Percentiles rank a stretch among this genome's conserved stretches.
phyloP scores from a whole-genome alignment of 2,888 invertebrate genomes.

The Alitta virens region DNA sequence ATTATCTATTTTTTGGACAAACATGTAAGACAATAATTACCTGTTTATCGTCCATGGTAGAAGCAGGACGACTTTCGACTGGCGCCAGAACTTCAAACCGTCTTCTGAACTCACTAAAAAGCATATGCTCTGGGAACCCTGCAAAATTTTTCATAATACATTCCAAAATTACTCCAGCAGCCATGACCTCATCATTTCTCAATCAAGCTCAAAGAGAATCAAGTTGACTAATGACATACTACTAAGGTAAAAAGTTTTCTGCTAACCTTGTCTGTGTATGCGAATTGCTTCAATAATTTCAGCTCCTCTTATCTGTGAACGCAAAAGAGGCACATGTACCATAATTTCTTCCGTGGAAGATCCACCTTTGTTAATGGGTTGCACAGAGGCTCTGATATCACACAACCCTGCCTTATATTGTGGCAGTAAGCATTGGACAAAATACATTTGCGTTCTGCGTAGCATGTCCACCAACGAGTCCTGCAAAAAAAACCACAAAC shows the following conservation, averaged over 20 bases:
- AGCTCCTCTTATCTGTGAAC: conserved; percentile 77
- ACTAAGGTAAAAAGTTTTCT: conserved; percentile 4
- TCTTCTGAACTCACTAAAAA: conserved; percentile 82
- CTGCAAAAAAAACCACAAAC: conserved; percentile 54
- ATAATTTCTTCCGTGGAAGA: conserved; percentile 42
- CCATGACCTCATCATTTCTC: too few relatives aligned
- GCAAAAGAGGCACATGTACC: conserved; percentile 81
- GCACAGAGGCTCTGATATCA: conserved; percentile 54
- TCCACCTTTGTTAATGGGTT: background rate
- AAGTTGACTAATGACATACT: too few relatives aligned
- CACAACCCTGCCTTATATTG: conserved; percentile 72
- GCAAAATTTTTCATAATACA: too few relatives aligned
- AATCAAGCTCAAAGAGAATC: too few relatives aligned
- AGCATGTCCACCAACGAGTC: conserved; percentile 90
- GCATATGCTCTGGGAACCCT: conserved; percentile 87
- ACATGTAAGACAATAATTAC: conserved; percentile 28
- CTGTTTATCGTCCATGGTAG: conserved; percentile 39
- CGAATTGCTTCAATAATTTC: conserved; percentile 86
- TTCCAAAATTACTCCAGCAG: too few relatives aligned
- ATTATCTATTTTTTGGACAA: too few relatives aligned
- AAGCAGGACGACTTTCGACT: conserved; percentile 12
- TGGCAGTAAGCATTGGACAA: conserved; percentile 82
- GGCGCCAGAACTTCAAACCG: conserved; percentile 65
- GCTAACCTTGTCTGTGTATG: conserved; percentile 78
- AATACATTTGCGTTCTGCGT: conserved; percentile 80